These are phyloP conservation scores for Neosalanx taihuensis DNA, from an alignment of 2,797 vertebrate species.

Conservation along the genomic window DNA sequence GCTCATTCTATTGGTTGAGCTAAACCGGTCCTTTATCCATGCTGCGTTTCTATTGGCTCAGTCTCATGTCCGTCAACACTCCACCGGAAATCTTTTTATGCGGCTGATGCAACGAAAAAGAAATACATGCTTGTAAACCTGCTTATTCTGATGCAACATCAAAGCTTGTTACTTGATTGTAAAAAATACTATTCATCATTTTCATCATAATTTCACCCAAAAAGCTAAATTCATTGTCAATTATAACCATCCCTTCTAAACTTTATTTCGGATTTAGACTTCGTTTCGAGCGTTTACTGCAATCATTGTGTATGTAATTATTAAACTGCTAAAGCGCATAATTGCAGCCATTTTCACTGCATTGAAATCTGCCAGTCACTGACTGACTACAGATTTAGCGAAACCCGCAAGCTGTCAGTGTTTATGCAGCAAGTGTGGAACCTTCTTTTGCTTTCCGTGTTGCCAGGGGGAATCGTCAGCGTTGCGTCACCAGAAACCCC, in stretches of 20 bases:
- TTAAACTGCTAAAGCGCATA: not conserved
- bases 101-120: constrained; percentile 77
- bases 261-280: too few species aligned
- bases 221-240: too few species aligned
- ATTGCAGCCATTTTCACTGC: not conserved
- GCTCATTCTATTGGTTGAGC: constrained; percentile 48
- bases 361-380: too few species aligned
- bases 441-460: not conserved
- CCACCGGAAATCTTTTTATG: constrained; percentile 32
- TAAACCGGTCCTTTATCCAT: accelerated
- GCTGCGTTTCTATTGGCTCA: constrained; percentile 53
- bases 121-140: constrained; percentile 4
- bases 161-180: not conserved
- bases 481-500: constrained; percentile 16
- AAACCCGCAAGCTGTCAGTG: not conserved
- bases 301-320: not conserved
- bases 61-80: constrained; percentile 44
- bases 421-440: constrained; percentile 29
- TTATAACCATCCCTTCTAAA: not conserved
- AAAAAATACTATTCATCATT: not conserved
- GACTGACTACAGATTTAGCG: not conserved
- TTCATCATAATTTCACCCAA: not conserved
- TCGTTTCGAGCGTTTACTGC: not conserved
- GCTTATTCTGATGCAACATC: not conserved
- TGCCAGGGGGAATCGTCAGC: constrained; percentile 21